A percentile compares a stretch with the other conserved stretches of the same genome.
Evolutionary conservation across 2,888 invertebrate species (phyloP).

Genomic region (Meloe dianella): DNA sequence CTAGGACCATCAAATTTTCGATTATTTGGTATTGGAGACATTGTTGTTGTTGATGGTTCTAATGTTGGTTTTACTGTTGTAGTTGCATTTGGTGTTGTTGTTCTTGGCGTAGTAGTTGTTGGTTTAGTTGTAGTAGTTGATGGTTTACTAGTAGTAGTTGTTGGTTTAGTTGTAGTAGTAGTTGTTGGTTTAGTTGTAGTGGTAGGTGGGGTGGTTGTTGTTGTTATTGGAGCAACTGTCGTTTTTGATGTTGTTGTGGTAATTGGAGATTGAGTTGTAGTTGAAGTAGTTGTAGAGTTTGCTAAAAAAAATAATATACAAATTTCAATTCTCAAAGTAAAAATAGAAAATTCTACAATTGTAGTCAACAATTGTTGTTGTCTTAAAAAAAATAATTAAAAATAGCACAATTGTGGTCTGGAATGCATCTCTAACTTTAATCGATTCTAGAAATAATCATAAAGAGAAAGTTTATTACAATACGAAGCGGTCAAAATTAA

Average conservation of each 20-base stretch:
- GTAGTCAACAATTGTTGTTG: no score
- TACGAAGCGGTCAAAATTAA: no score
- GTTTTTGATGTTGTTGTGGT: constrained; percentile 13
- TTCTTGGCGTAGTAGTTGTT: constrained; percentile 31
- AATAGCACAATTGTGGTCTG: no score
- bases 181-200: constrained; percentile 30
- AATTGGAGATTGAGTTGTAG: background rate
- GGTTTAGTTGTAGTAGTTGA: constrained; percentile 31
- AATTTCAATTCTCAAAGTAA: no score
- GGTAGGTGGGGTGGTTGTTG: constrained; percentile 33
- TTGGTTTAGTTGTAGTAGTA: no score
- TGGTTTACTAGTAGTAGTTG: constrained; percentile 32
- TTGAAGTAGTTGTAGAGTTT: background rate
- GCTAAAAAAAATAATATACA: background rate
- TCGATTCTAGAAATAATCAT: no score
- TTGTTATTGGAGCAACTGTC: constrained; percentile 18
- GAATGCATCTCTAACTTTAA: no score
- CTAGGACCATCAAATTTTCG: constrained; percentile 74
- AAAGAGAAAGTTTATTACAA: no score
- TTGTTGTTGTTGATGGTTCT: constrained; percentile 36
- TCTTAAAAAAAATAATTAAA: no score
- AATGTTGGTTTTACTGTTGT: constrained; percentile 31
- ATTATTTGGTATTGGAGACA: constrained; percentile 46
- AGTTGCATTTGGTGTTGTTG: constrained; percentile 28
- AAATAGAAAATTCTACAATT: no score